phyloP scores from a whole-genome alignment of 1,140 invertebrate species.

The Trialeurodes vaporariorum region DNA sequence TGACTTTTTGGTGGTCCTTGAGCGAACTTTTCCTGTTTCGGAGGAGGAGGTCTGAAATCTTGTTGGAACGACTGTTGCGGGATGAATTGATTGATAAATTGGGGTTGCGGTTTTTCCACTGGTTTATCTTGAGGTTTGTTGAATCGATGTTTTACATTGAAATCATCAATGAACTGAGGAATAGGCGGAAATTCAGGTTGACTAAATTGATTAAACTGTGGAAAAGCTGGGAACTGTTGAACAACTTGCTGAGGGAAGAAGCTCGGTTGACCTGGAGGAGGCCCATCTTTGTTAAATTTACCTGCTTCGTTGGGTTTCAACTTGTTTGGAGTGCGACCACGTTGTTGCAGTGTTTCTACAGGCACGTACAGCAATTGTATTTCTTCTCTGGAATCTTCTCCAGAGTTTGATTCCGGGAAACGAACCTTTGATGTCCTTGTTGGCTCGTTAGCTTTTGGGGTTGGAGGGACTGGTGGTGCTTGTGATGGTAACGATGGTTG shows the following conservation, averaged over 20 bases:
- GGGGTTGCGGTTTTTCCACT: conserved; percentile 11
- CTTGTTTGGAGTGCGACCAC: not conserved
- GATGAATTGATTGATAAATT: too few species aligned
- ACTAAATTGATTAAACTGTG: not conserved
- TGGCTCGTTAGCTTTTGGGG: not conserved
- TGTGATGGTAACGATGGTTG: not conserved
- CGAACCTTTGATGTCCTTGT: conserved; percentile 12
- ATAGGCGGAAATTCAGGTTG: not conserved
- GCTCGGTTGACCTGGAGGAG: not conserved
- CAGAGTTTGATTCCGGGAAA: conserved; percentile 10
- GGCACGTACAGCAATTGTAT: conserved; percentile 69
- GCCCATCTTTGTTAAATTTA: not conserved
- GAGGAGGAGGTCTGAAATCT: conserved; percentile 6
- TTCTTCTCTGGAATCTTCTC: conserved; percentile 43
- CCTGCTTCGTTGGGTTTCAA: not conserved
- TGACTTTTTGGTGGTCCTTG: not conserved
- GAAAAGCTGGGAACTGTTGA: not conserved
- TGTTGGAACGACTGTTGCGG: conserved; percentile 17
- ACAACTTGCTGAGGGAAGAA: not conserved
- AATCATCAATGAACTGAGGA: not conserved
- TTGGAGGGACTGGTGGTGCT: not conserved
- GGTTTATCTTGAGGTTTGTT: conserved; percentile 12
- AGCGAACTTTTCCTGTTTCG: not conserved
- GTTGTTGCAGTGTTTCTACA: conserved; percentile 49
- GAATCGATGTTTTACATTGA: conserved; percentile 10